Percentiles rank a stretch among this genome's conserved stretches.
Evolutionary conservation across 37 sponge, comb jelly and placozoan species (phyloP).

Genomic region (Beroe ovata): DNA sequence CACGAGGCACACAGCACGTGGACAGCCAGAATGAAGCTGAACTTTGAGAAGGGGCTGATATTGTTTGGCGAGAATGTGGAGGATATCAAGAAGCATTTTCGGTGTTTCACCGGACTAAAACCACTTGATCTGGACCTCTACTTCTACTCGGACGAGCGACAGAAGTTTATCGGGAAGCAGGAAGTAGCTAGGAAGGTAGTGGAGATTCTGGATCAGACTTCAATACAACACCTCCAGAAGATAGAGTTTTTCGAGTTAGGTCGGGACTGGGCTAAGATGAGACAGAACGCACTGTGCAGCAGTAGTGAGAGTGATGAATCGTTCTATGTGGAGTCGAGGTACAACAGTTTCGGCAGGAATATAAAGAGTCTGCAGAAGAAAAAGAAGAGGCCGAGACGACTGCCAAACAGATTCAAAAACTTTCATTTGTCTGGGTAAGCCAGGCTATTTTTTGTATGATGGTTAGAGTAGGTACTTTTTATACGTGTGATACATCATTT

Average conservation of each 20-base stretch:
- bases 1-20: too few species aligned
- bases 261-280: conserved; percentile 52
- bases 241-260: conserved; percentile 54
- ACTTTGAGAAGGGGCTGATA: conserved; percentile 51
- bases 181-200: conserved; percentile 48
- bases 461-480: too few species aligned
- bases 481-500: too few species aligned
- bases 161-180: not conserved
- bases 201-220: not conserved
- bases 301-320: conserved; percentile 25
- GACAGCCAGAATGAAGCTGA: conserved; percentile 54
- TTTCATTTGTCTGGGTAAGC: not conserved
- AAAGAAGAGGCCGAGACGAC: not conserved
- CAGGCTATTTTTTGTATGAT: not conserved
- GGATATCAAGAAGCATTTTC: not conserved
- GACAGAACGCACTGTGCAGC: conserved; percentile 23
- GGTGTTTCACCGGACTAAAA: conserved; percentile 9
- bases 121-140: conserved; percentile 30
- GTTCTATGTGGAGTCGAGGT: not conserved
- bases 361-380: conserved; percentile 7
- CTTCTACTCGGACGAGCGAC: conserved; percentile 42
- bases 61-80: conserved; percentile 42
- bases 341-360: conserved; percentile 12
- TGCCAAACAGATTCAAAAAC: conserved; percentile 38
- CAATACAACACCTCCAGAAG: conserved; percentile 10